Percentiles rank a stretch among this genome's conserved stretches.
phyloP scores from a whole-genome alignment of 2,797 vertebrate genomes.

The Lerista edwardsae region DNA sequence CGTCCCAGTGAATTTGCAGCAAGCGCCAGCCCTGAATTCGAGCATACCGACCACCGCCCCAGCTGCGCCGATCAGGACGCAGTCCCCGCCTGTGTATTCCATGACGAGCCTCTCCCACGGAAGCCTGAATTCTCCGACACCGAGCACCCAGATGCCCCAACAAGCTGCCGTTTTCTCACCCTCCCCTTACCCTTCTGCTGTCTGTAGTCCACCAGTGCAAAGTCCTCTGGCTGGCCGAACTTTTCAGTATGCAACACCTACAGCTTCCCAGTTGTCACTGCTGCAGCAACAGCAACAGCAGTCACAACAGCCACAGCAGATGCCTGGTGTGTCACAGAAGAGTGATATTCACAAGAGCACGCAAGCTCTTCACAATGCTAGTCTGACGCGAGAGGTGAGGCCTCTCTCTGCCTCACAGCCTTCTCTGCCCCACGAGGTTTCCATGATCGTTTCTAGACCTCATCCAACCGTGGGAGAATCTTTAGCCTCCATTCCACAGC shows the following conservation, averaged over 20 bases:
- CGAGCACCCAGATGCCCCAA: slow-evolving; percentile 84
- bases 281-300: slow-evolving; percentile 80
- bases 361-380: slow-evolving; percentile 91
- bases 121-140: slow-evolving; percentile 85
- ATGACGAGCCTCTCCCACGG: slow-evolving; percentile 84
- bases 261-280: slow-evolving; percentile 92
- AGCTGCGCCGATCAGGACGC: slow-evolving; percentile 84
- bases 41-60: slow-evolving; percentile 83
- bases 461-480: slow-evolving; percentile 93
- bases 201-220: slow-evolving; percentile 91
- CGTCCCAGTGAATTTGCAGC: slow-evolving; percentile 85
- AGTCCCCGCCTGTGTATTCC: slow-evolving; percentile 84
- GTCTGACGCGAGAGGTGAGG: slow-evolving; percentile 90
- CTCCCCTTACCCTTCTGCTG: slow-evolving; percentile 89
- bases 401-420: slow-evolving; percentile 97
- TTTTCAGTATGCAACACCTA: slow-evolving; percentile 94
- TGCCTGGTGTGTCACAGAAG: slow-evolving; percentile 83
- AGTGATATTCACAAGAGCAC: slow-evolving; percentile 91
- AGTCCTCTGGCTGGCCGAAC: slow-evolving; percentile 91
- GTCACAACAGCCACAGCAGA: slow-evolving; percentile 74
- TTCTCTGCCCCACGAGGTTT: slow-evolving; percentile 93
- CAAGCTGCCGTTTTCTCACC: slow-evolving; percentile 89
- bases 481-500: slow-evolving; percentile 88
- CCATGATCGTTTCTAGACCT: slow-evolving; percentile 83
- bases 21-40: slow-evolving; percentile 84